These are phyloP conservation scores for Pomatorhinus ruficollis DNA, from an alignment of 2,113 vertebrate species.

Conservation along the genomic window DNA sequence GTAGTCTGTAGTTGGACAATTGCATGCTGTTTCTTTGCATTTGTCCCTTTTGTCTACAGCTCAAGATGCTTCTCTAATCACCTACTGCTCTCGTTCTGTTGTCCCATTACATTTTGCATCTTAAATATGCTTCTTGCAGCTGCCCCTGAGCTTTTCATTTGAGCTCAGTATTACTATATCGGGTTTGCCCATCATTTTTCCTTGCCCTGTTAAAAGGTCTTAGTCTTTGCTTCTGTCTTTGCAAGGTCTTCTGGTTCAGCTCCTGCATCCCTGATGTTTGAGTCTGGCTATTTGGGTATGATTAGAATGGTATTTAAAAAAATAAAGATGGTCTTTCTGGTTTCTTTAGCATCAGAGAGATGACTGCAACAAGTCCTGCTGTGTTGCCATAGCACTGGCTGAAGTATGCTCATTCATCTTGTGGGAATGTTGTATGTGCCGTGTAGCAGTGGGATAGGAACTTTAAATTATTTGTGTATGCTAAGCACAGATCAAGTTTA, in stretches of 20 bases:
- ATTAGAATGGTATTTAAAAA: conserved; percentile 10
- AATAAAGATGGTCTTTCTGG: conserved; percentile 4
- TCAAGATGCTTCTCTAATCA: not conserved
- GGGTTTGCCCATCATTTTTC: not conserved
- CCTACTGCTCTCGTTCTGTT: not conserved
- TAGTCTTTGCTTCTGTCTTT: not conserved
- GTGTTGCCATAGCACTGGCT: conserved; percentile 57
- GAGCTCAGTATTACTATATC: not conserved
- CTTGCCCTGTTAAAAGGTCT: not conserved
- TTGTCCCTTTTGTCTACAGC: not conserved
- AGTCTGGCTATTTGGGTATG: not conserved
- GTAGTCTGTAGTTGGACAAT: not conserved
- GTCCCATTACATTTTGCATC: not conserved
- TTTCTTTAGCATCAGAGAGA: conserved; percentile 2
- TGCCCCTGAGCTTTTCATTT: not conserved
- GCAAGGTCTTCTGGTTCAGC: not conserved
- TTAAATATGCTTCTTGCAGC: not conserved
- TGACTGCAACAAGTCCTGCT: conserved; percentile 30
- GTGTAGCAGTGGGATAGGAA: not conserved
- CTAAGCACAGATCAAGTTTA: not conserved
- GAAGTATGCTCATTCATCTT: conserved; percentile 53
- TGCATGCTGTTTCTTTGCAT: not conserved
- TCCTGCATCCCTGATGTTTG: not conserved
- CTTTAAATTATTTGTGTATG: not conserved
- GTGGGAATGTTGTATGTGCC: conserved; percentile 19